These are phyloP conservation scores for Dexiosoma caninum DNA, from an alignment of 2,888 invertebrate genomes.

Conservation along the genomic window DNA sequence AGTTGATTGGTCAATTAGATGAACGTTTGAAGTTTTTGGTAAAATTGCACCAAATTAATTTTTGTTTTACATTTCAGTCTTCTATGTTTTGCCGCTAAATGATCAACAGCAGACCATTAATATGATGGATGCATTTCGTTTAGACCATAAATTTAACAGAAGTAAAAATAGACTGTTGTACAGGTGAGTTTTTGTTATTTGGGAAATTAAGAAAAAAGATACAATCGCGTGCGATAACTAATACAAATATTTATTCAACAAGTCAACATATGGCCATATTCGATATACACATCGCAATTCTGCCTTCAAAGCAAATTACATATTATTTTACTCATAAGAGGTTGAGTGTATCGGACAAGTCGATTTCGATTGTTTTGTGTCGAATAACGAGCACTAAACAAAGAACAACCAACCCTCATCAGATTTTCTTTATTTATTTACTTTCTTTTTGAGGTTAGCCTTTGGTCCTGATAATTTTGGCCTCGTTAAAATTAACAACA, in stretches of 20 bases:
- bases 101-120: conserved; percentile 35
- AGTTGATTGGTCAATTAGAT: conserved; percentile 33
- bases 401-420: conserved; percentile 11
- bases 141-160: conserved; percentile 25
- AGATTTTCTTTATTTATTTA: conserved; percentile 24
- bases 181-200: conserved; percentile 29
- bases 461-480: conserved; percentile 49
- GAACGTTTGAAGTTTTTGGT: conserved; percentile 23
- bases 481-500: conserved; percentile 46
- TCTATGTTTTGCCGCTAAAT: conserved; percentile 44
- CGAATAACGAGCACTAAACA: conserved; percentile 29
- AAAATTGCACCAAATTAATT: conserved; percentile 46
- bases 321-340: conserved; percentile 13
- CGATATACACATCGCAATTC: background rate
- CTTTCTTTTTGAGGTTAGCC: conserved; percentile 15
- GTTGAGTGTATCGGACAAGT: background rate
- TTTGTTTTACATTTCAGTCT: background rate
- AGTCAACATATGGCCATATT: conserved; percentile 25
- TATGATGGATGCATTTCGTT: conserved; percentile 40
- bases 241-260: conserved; percentile 49
- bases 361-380: conserved; percentile 4
- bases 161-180: background rate
- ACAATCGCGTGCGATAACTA: conserved; percentile 54
- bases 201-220: conserved; percentile 25
- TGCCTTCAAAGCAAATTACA: conserved; percentile 7